phyloP scores from a whole-genome alignment of 2,797 vertebrate genomes.

The Galagoides demidoff region DNA sequence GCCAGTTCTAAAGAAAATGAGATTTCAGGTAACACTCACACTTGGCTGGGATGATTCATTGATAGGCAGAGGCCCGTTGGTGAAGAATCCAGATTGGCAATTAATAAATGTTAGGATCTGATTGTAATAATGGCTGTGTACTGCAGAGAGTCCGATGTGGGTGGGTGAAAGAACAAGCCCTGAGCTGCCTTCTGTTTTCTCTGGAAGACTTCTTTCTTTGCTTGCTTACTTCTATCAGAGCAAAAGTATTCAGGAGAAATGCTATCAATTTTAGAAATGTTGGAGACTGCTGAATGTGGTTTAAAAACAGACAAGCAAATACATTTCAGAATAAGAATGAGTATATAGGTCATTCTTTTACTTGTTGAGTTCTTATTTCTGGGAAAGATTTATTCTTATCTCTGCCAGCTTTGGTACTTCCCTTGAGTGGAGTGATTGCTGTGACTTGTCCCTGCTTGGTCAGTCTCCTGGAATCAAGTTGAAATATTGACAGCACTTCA shows the following conservation, averaged over 20 bases:
- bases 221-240: not conserved
- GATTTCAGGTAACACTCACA: not conserved
- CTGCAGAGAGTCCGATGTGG: not conserved
- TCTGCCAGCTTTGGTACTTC: not conserved
- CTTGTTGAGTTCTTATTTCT: slow-evolving; percentile 10
- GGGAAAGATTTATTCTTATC: not conserved
- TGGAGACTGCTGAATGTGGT: not conserved
- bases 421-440: not conserved
- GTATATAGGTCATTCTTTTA: not conserved
- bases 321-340: slow-evolving; percentile 11
- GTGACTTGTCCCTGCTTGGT: too few species aligned
- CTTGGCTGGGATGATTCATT: slow-evolving; percentile 58
- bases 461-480: not conserved
- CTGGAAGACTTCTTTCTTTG: not conserved
- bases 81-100: slow-evolving; percentile 24
- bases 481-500: not conserved
- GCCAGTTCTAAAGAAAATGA: slow-evolving; percentile 47
- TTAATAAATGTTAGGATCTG: slow-evolving; percentile 39
- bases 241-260: not conserved
- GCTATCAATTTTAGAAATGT: not conserved
- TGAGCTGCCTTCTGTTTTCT: slow-evolving; percentile 14
- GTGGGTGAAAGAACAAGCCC: not conserved
- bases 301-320: not conserved
- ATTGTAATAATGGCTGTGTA: slow-evolving; percentile 1
- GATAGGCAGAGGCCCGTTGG: not conserved